Conservation (phyloP, 2,888 invertebrate genomes). For the Spisula subtruncata region DNA sequence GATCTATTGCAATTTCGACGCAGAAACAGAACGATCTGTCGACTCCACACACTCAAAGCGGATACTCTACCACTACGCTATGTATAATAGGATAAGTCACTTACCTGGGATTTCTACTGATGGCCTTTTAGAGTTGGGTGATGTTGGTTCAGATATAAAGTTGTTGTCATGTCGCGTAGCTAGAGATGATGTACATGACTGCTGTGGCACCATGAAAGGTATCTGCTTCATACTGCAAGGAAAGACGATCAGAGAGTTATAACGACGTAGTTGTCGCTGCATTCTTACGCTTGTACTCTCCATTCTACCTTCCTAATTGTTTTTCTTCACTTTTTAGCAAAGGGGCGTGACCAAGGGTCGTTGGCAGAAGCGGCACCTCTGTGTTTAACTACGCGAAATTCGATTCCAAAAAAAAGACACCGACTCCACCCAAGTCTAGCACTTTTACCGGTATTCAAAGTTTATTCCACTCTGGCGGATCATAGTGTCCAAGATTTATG, state of each 20-base stretch:
- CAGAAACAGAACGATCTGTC: no score
- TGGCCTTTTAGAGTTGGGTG: slow-evolving; percentile 83
- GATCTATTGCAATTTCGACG: no score
- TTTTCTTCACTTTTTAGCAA: not conserved
- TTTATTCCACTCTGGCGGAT: not conserved
- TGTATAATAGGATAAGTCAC: not conserved
- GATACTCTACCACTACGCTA: no score
- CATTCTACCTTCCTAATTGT: slow-evolving; percentile 2
- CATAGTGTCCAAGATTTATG: not conserved
- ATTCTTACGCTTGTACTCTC: slow-evolving; percentile 37
- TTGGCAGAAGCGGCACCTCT: no score
- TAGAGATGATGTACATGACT: slow-evolving; percentile 66
- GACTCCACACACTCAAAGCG: no score
- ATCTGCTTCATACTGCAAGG: slow-evolving; percentile 86
- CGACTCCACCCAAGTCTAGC: no score
- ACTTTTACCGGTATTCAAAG: not conserved
- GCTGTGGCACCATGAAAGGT: slow-evolving; percentile 85
- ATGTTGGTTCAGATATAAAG: slow-evolving; percentile 80
- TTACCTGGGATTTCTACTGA: slow-evolving; percentile 85
- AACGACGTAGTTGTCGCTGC: slow-evolving; percentile 57
- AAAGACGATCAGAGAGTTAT: slow-evolving; percentile 82
- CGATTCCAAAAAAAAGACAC: no score
- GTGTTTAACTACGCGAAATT: no score
- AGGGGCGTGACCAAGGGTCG: no score
- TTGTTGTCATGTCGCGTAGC: slow-evolving; percentile 66